phyloP scores from a whole-genome alignment of 2,888 invertebrate genomes.

The Biston betularia region DNA sequence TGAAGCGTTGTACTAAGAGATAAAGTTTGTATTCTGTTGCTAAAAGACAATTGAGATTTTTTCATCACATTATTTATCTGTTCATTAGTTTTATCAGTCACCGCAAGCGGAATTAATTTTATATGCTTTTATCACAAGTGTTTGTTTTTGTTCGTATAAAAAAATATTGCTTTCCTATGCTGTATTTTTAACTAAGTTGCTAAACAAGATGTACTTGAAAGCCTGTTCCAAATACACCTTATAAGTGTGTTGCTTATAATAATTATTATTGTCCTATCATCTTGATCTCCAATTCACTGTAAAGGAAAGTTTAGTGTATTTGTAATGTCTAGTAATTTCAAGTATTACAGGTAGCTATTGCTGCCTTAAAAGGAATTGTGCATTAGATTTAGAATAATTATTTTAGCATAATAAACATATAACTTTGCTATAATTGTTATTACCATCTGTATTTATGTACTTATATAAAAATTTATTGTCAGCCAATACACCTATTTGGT shows the following conservation, averaged over 20 bases:
- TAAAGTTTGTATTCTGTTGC: conserved; percentile 3
- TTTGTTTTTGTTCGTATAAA: background rate
- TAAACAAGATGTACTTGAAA: conserved; percentile 3
- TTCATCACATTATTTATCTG: background rate
- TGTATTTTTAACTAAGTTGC: background rate
- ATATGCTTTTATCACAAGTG: background rate
- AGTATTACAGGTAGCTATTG: conserved; percentile 11
- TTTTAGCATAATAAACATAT: conserved; percentile 11
- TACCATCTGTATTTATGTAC: background rate
- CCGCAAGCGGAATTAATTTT: background rate
- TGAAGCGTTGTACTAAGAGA: background rate
- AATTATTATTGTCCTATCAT: background rate
- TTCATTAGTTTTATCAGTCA: conserved; percentile 1
- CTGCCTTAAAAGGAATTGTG: conserved; percentile 2
- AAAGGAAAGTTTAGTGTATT: conserved; percentile 4
- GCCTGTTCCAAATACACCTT: conserved; percentile 1
- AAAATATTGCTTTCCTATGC: background rate
- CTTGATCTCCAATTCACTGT: conserved; percentile 22
- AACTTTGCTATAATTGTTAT: background rate
- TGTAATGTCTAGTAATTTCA: conserved; percentile 8
- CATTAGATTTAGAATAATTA: background rate
- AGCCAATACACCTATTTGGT: background rate
- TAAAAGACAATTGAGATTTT: conserved; percentile 1
- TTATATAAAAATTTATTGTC: background rate
- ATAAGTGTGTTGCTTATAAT: background rate